These are phyloP conservation scores for Drosophila melanocephala DNA, from an alignment of 2,888 invertebrate genomes.

Conservation along the genomic window DNA sequence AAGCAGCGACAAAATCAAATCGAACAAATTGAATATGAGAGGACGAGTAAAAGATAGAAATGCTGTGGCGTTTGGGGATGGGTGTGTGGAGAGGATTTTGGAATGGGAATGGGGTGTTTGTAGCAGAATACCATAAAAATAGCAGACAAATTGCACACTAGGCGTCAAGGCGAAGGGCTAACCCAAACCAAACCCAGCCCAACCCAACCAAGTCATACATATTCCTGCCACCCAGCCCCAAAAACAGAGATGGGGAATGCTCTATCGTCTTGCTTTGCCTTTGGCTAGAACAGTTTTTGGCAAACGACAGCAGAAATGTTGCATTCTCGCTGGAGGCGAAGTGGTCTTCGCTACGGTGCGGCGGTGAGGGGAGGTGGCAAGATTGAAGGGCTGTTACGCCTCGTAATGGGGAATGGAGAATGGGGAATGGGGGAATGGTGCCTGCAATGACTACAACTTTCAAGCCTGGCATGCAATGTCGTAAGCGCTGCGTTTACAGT, in stretches of 20 bases:
- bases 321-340: conserved; percentile 41
- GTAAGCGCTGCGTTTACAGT: conserved; percentile 78
- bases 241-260: conserved; percentile 13
- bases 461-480: conserved; percentile 75
- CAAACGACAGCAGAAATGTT: conserved; percentile 76
- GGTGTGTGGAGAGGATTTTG: background rate
- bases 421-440: conserved; percentile 28
- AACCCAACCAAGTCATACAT: background rate
- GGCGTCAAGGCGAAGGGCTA: conserved; percentile 53
- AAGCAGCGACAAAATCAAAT: conserved; percentile 70
- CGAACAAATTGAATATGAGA: conserved; percentile 76
- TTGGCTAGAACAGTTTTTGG: conserved; percentile 66
- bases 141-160: conserved; percentile 78
- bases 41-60: conserved; percentile 7
- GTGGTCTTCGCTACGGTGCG: conserved; percentile 23
- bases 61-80: background rate
- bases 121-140: conserved; percentile 60
- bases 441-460: conserved; percentile 73
- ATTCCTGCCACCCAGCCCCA: background rate
- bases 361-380: background rate
- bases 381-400: conserved; percentile 31
- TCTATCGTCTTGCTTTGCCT: conserved; percentile 38
- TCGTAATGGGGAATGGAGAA: conserved; percentile 23
- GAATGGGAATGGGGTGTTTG: background rate
- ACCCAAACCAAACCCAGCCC: background rate